phyloP scores from a whole-genome alignment of 2,888 invertebrate genomes.

The Lasiommata megera region DNA sequence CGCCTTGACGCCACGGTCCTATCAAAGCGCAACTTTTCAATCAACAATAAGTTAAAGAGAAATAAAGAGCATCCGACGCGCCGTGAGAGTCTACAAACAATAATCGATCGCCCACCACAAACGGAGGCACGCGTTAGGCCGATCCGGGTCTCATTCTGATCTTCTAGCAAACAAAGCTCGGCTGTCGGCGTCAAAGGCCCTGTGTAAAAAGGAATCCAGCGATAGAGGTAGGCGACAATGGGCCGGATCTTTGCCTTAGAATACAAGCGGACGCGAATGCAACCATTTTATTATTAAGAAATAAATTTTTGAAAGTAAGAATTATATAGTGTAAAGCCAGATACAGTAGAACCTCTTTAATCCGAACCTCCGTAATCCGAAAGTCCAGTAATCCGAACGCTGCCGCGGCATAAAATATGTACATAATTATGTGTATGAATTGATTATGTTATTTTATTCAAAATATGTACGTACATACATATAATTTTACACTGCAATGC shows the following conservation, averaged over 20 bases:
- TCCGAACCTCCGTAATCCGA: too few relatives aligned
- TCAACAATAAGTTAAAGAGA: conserved; percentile 30
- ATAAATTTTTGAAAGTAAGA: too few relatives aligned
- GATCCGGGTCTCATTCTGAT: conserved; percentile 69
- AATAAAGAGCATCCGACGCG: conserved; percentile 17
- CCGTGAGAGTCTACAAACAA: conserved; percentile 43
- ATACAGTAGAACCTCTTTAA: too few relatives aligned
- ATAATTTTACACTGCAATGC: too few relatives aligned
- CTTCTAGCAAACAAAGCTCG: conserved; percentile 73
- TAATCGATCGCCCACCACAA: conserved; percentile 48
- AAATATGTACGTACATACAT: too few relatives aligned
- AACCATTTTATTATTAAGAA: not conserved
- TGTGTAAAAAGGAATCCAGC: conserved; percentile 78
- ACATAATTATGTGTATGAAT: too few relatives aligned
- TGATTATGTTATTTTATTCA: too few relatives aligned
- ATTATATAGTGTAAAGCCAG: too few relatives aligned
- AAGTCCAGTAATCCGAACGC: too few relatives aligned
- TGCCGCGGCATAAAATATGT: too few relatives aligned
- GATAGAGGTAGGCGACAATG: conserved; percentile 80
- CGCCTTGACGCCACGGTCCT: not conserved
- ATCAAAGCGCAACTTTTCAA: conserved; percentile 21
- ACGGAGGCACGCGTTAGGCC: conserved; percentile 67
- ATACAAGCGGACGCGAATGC: conserved; percentile 26
- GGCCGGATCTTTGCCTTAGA: conserved; percentile 58
- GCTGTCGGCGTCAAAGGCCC: conserved; percentile 65